Base-by-base conservation (phyloP, 2,797 vertebrate species). In the Clarias laeviceps region DNA sequence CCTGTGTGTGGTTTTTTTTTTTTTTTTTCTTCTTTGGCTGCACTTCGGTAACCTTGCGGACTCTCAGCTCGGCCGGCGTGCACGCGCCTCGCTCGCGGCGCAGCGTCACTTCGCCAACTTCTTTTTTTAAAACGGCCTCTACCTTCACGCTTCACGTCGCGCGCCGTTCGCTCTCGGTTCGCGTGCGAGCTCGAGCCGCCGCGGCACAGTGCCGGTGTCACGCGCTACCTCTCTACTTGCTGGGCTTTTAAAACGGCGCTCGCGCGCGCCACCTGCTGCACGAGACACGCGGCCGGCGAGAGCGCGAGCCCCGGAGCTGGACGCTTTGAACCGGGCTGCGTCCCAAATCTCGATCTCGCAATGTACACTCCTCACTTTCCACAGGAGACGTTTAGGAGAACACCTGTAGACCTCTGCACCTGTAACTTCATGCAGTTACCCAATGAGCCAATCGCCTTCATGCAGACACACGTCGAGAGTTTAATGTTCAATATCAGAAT, bases 11-110 rank as follows among this genome's bases (percentile, higher is more conserved):
- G 7, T 45, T 73, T 57, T 32, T 84, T 56, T 37, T 50, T 4
- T 80, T 24, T 18, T 77, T 72, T 24, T 57, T 24, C 64, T 45
- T 84, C 81, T 89, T 76, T 57, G 64, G 54, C 57, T 78, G 82
- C 80, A 88, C 89, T 90, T 88, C 82, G 29, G 78, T 82, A 80
- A 83, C 68, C 65, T 80, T 84, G 56, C 80, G 84, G 87, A 68
- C 68, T 61, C n/a, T 65, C 40, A n/a, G 29, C 56, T 37, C 45
- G 1, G 62, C 61, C 59, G 59, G 73, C 32, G 59, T 29, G 57
- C 76, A 79, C 78, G 61, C 78, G 78, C 78, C 34, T 29, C 61
- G 54, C 61, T 78, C 20, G 61, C 69, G 56, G n/a, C 78, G 62
- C 84, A 40, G 72, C 80, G 50, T 62, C 27, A 77, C 79, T 86